Base-by-base conservation (phyloP, 2,113 vertebrate genomes). In the Colaptes auratus region DNA sequence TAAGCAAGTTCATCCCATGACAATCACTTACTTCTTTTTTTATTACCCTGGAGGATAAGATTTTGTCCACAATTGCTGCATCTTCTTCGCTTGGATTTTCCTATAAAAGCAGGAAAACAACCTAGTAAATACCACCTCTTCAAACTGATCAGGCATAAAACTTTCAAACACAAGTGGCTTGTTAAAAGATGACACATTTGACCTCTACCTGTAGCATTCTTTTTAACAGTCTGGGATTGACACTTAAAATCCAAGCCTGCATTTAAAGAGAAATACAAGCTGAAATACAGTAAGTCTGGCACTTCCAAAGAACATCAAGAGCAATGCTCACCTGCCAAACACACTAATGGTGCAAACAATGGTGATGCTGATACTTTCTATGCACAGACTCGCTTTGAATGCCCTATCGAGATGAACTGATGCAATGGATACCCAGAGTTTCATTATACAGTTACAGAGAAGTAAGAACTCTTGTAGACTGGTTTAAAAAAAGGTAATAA, bases 71-170 rank as follows among this genome's bases (percentile, higher is more conserved):
- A 97, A 99, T 99, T 48, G 99, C 99, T 89, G 98, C 99, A 92
- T 99, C 99, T 97, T 99, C 99, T 96, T 99, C 99, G 97, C 98
- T 99, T 44, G 99, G 99, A 94, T 99, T 99, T 95, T 99, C 99
- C 99, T 99, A 44, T 1, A 69, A 73, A 72, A 12, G 53, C 14
- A 88, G 12, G 39, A 63, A 79, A 90, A 56, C 15, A 66, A 28
- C 17, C 1, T 28, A 65, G 18, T 65, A 30, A 65, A 65, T 30
- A 39, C 27, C 27, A 10, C 19, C 27, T 65, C 39, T 31, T 44
- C 12, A 20, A 46, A 66, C 28, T 46, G 12, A 9, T 46, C 31
- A 59, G 31, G 58, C 58, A 66, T 83, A 82, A 82, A 64, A 87
- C 28, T 17, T 74, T 72, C 24, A 63, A 31, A 39, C 17, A 55